These are phyloP conservation scores for Falco peregrinus DNA, from an alignment of 2,797 vertebrate species.

Conservation along the genomic window DNA sequence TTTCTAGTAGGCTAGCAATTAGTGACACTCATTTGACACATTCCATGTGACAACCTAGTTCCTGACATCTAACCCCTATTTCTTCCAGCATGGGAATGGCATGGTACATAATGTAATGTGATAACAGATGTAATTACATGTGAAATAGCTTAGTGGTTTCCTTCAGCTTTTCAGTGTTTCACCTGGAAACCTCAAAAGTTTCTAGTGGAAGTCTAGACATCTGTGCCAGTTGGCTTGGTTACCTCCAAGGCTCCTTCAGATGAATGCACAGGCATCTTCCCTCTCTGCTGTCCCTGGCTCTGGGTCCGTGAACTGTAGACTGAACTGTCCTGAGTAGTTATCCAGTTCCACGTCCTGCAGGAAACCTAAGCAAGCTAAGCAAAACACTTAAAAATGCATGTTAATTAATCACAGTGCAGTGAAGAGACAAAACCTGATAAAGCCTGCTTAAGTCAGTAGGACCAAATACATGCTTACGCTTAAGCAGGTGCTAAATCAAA, in stretches of 20 bases:
- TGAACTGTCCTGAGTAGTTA: background rate
- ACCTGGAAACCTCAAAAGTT: background rate
- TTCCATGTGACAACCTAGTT: background rate
- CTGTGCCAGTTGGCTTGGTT: background rate
- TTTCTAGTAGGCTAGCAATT: background rate
- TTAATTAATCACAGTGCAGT: background rate
- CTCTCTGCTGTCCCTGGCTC: background rate
- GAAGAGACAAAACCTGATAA: background rate
- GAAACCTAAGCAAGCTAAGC: background rate
- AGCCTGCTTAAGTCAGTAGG: background rate
- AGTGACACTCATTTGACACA: background rate
- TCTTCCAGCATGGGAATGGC: background rate
- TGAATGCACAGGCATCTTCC: background rate
- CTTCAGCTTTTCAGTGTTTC: background rate
- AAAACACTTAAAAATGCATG: background rate
- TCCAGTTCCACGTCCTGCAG: background rate
- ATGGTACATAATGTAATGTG: background rate
- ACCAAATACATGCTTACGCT: background rate
- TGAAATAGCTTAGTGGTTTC: background rate
- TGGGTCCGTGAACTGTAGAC: background rate
- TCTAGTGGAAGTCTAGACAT: background rate
- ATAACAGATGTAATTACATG: background rate
- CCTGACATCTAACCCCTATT: background rate
- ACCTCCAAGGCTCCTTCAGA: background rate
- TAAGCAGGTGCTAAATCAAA: background rate